Evolutionary conservation across 2,113 vertebrate genomes (phyloP).

Genomic region (Hystrix brachyura): DNA sequence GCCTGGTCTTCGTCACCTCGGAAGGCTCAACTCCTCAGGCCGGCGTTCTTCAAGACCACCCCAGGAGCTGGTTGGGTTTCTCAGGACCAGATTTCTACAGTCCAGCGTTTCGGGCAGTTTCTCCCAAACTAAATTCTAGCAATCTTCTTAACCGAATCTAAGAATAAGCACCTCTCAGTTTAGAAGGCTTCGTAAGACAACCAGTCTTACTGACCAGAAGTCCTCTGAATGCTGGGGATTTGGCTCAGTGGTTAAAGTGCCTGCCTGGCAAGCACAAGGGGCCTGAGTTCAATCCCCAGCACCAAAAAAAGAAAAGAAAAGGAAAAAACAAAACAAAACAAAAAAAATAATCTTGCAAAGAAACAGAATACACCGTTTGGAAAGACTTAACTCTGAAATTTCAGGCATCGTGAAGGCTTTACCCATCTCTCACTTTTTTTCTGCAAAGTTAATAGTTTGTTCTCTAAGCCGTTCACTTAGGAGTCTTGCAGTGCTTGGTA

Average conservation of each 20-base stretch:
- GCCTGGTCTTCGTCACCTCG: not conserved
- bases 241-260: too few relatives aligned
- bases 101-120: not conserved
- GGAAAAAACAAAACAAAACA: too few relatives aligned
- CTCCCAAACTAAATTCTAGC: not conserved
- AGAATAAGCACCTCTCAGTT: not conserved
- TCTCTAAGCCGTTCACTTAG: slow-evolving; percentile 14
- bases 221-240: not conserved
- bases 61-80: not conserved
- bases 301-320: too few relatives aligned
- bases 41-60: not conserved
- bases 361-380: not conserved
- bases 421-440: not conserved
- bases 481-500: not conserved
- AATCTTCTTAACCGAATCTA: not conserved
- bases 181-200: not conserved
- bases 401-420: not conserved
- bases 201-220: not conserved
- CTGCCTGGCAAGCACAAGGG: too few relatives aligned
- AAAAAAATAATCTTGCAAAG: not conserved
- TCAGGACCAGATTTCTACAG: not conserved
- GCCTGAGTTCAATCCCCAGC: too few relatives aligned
- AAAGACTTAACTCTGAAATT: slow-evolving; percentile 7
- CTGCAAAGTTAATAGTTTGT: not conserved
- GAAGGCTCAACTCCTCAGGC: not conserved